These are phyloP conservation scores for Tinamus guttatus DNA, from an alignment of 2,113 vertebrate genomes.

Conservation along the genomic window DNA sequence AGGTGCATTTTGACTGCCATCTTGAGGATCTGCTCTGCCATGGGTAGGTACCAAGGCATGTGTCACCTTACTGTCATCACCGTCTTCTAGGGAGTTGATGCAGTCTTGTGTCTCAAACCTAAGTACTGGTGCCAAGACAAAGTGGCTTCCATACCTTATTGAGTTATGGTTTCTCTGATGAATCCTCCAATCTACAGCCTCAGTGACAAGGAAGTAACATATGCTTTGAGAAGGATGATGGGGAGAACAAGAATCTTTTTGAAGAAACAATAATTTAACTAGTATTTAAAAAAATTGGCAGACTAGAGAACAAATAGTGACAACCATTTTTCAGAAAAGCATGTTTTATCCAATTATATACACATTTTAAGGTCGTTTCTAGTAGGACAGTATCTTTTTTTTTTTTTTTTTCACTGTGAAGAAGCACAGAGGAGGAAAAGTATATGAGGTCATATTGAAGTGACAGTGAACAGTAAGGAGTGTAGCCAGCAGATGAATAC, in stretches of 20 bases:
- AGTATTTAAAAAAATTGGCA: rapidly evolving
- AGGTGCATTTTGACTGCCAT: slow-evolving; percentile 32
- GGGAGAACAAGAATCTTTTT: background rate
- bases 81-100: background rate
- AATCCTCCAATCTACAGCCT: slow-evolving; percentile 47
- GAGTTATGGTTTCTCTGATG: background rate
- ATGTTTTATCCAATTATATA: background rate
- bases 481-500: no score
- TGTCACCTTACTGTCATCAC: slow-evolving; percentile 37
- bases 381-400: no score
- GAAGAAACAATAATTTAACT: rapidly evolving
- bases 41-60: slow-evolving; percentile 22
- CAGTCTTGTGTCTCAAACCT: no score
- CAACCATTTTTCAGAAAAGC: background rate
- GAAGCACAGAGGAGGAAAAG: no score
- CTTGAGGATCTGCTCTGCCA: slow-evolving; percentile 26
- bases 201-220: slow-evolving; percentile 24
- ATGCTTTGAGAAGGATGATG: background rate
- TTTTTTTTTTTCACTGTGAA: no score
- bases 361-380: background rate
- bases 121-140: no score
- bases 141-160: no score
- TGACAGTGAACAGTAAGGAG: no score
- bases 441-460: no score
- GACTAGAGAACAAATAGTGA: background rate